These are phyloP conservation scores for Hypomecis atomaria DNA, from an alignment of 2,888 invertebrate species.

Conservation along the genomic window DNA sequence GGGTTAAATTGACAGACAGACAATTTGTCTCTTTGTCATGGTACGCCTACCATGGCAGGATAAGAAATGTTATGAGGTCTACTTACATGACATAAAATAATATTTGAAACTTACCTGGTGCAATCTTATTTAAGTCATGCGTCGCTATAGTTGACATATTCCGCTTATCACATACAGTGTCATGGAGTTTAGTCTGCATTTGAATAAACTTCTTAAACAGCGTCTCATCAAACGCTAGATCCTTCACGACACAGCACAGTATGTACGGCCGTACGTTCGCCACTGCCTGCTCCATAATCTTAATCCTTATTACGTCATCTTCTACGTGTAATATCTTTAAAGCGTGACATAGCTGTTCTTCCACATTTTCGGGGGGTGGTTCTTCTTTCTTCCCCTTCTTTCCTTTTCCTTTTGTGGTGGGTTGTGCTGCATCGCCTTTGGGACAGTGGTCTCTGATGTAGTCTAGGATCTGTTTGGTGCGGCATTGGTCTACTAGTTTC, in stretches of 20 bases:
- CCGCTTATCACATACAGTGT: slow-evolving; percentile 90
- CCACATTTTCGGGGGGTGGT: slow-evolving; percentile 55
- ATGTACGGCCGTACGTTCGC: slow-evolving; percentile 88
- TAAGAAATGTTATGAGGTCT: neutral
- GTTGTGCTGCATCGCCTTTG: slow-evolving; percentile 62
- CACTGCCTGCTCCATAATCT: slow-evolving; percentile 83
- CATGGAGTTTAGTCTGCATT: slow-evolving; percentile 91
- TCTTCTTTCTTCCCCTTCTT: slow-evolving; percentile 77
- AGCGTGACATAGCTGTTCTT: slow-evolving; percentile 67
- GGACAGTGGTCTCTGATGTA: slow-evolving; percentile 89
- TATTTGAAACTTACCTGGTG: slow-evolving; percentile 69
- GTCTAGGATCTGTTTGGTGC: slow-evolving; percentile 90
- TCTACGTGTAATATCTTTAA: slow-evolving; percentile 77
- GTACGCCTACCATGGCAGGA: too few relatives aligned
- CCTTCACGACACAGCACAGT: slow-evolving; percentile 88
- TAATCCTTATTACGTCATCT: slow-evolving; percentile 78
- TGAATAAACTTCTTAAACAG: slow-evolving; percentile 91
- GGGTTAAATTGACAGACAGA: too few relatives aligned
- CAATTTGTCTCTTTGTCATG: too few relatives aligned
- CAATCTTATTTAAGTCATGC: slow-evolving; percentile 89
- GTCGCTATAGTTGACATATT: slow-evolving; percentile 93
- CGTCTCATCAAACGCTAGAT: slow-evolving; percentile 85
- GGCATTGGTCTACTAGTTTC: slow-evolving; percentile 90
- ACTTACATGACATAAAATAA: neutral
- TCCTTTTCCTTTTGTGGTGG: slow-evolving; percentile 62